Evolutionary conservation across 2,797 vertebrate species (phyloP).

Genomic region (Anabacerthia variegaticeps): DNA sequence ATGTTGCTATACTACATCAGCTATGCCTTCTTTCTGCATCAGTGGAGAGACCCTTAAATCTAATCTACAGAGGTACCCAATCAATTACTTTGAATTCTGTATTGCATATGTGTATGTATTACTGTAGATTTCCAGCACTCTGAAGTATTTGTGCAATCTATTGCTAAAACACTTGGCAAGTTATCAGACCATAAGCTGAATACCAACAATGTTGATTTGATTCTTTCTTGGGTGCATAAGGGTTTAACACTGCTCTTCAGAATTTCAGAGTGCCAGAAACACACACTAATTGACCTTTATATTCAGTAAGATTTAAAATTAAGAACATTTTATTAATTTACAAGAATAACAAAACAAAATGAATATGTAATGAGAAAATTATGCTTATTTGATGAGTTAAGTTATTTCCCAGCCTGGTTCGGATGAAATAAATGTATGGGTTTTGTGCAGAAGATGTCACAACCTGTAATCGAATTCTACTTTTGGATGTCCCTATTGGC

Average conservation of each 20-base stretch:
- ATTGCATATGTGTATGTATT: background rate
- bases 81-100: slow-evolving; percentile 19
- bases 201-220: slow-evolving; percentile 63
- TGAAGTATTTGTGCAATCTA: slow-evolving; percentile 50
- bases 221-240: slow-evolving; percentile 28
- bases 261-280: slow-evolving; percentile 34
- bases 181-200: slow-evolving; percentile 63
- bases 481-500: background rate
- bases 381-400: background rate
- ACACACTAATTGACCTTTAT: slow-evolving; percentile 36
- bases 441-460: background rate
- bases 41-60: slow-evolving; percentile 37
- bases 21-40: slow-evolving; percentile 27
- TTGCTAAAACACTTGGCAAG: slow-evolving; percentile 55
- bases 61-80: background rate
- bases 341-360: background rate
- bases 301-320: slow-evolving; percentile 24
- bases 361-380: background rate
- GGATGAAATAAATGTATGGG: background rate
- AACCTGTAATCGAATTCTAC: background rate
- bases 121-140: slow-evolving; percentile 16
- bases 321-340: slow-evolving; percentile 35
- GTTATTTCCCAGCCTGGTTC: background rate
- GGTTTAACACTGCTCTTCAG: slow-evolving; percentile 44
- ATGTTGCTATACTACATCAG: background rate